phyloP scores from a whole-genome alignment of 1,140 invertebrate species.

The Drosophila elegans region DNA sequence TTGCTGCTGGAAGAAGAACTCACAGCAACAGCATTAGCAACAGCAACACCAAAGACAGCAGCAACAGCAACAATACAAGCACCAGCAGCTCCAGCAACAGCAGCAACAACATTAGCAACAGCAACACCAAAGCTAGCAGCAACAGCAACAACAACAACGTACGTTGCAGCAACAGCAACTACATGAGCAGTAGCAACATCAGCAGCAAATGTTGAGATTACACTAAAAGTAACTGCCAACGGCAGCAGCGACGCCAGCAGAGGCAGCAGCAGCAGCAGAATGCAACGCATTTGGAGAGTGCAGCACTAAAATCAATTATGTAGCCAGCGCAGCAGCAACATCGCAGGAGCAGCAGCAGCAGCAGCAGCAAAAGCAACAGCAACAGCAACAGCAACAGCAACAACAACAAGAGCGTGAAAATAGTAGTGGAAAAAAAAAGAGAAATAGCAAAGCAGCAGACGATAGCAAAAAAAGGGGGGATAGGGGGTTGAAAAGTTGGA shows the following conservation, averaged over 20 bases:
- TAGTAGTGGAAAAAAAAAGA: slow-evolving; percentile 78
- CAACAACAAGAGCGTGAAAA: slow-evolving; percentile 68
- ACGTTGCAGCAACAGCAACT: slow-evolving; percentile 40
- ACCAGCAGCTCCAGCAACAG: background rate
- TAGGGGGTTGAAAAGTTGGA: background rate
- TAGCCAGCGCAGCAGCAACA: slow-evolving; percentile 66
- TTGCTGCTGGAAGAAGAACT: slow-evolving; percentile 63
- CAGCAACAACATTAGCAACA: slow-evolving; percentile 2
- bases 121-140: background rate
- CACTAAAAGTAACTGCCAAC: slow-evolving; percentile 77
- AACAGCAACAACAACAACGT: slow-evolving; percentile 3
- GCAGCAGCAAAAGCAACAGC: slow-evolving; percentile 40
- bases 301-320: slow-evolving; percentile 83
- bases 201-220: slow-evolving; percentile 77
- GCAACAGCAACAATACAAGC: slow-evolving; percentile 8
- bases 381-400: slow-evolving; percentile 27
- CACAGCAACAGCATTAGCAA: slow-evolving; percentile 38
- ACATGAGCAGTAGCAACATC: slow-evolving; percentile 37
- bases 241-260: slow-evolving; percentile 32
- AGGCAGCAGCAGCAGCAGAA: slow-evolving; percentile 30
- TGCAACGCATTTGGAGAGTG: slow-evolving; percentile 62
- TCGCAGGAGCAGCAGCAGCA: slow-evolving; percentile 43
- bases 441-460: slow-evolving; percentile 64
- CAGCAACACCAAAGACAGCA: slow-evolving; percentile 27
- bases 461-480: slow-evolving; percentile 31